Evolutionary conservation across 2,888 invertebrate species (phyloP).

Genomic region (Platerodrilus igneus): DNA sequence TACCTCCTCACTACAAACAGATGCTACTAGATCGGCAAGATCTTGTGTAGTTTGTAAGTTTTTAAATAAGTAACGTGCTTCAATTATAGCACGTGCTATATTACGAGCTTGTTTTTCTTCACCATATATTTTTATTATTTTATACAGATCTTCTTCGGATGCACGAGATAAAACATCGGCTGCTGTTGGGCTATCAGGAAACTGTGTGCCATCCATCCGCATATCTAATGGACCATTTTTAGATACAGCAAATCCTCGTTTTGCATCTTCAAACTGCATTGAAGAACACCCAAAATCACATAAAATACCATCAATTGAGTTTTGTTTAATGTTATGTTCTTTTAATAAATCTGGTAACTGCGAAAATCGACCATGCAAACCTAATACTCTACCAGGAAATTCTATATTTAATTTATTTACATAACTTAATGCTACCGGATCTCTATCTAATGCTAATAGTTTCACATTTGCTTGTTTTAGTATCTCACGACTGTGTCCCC

Average conservation of each 20-base stretch:
- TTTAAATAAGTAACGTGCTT: conserved; percentile 59
- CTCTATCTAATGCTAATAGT: conserved; percentile 82
- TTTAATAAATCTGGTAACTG: conserved; percentile 70
- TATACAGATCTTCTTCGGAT: conserved; percentile 71
- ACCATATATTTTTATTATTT: conserved; percentile 86
- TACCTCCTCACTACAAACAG: conserved; percentile 50
- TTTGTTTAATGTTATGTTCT: conserved; percentile 54
- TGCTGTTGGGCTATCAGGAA: conserved; percentile 71
- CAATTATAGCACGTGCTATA: conserved; percentile 82
- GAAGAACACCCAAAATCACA: conserved; percentile 95
- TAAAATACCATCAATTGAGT: conserved; percentile 77
- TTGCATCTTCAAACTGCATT: conserved; percentile 83
- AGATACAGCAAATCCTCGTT: conserved; percentile 81
- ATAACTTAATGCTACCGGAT: conserved; percentile 70
- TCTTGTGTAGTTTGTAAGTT: conserved; percentile 78
- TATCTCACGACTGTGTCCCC: conserved; percentile 79
- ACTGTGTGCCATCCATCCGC: conserved; percentile 84
- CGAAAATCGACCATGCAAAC: conserved; percentile 84
- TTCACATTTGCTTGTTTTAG: conserved; percentile 62
- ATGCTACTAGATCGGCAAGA: conserved; percentile 57
- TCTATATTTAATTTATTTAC: conserved; percentile 61
- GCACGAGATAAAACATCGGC: conserved; percentile 80
- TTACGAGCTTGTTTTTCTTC: conserved; percentile 83
- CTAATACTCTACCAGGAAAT: conserved; percentile 68
- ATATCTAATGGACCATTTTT: conserved; percentile 88